Percentiles rank a stretch among this genome's conserved stretches.
Conservation (phyloP, 2,113 vertebrate species). For the Marmota monax region DNA sequence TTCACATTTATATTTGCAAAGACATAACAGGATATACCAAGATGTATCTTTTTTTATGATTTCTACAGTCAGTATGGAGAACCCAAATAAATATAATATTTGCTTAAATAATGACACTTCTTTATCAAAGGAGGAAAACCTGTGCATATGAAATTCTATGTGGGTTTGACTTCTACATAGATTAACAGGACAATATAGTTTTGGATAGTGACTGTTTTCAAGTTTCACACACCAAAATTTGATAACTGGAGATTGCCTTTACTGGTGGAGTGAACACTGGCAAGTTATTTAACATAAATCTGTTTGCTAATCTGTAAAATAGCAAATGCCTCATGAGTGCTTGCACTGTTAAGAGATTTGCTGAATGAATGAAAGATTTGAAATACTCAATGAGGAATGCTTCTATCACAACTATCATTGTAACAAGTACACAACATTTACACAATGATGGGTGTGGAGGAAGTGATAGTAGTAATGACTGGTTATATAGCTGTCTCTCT, state of each 20-base stretch:
- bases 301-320: not conserved
- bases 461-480: not conserved
- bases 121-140: not conserved
- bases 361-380: not conserved
- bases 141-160: not conserved
- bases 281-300: not conserved
- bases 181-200: not conserved
- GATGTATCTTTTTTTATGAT: not conserved
- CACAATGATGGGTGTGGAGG: not conserved
- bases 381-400: not conserved
- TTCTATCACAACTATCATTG: not conserved
- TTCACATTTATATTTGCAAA: not conserved
- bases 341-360: not conserved
- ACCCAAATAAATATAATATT: not conserved
- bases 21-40: not conserved
- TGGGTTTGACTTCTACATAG: not conserved
- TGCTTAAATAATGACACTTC: not conserved
- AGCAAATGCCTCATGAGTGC: not conserved
- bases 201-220: not conserved
- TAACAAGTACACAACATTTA: not conserved
- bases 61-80: not conserved
- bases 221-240: not conserved
- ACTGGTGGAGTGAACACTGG: not conserved
- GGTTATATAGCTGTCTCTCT: not conserved
- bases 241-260: slow-evolving; percentile 4